phyloP scores from a whole-genome alignment of 2,888 invertebrate genomes.

The Erebia palarica region DNA sequence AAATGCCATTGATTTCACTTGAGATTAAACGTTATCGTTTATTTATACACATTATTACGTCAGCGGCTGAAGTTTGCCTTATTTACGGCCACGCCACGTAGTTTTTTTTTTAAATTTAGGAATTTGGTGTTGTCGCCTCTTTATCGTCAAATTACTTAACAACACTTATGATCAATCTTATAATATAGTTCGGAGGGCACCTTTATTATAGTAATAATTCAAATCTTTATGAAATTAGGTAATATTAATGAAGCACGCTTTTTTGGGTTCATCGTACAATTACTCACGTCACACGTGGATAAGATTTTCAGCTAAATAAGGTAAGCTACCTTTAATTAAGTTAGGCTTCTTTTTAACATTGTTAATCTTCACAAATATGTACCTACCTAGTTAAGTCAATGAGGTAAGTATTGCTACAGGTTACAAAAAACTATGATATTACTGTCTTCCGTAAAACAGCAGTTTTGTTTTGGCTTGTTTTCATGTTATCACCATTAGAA shows the following conservation, averaged over 20 bases:
- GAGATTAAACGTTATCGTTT: slow-evolving; percentile 49
- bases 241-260: background rate
- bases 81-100: slow-evolving; percentile 29
- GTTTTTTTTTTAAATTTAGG: slow-evolving; percentile 10
- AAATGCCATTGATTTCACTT: slow-evolving; percentile 50
- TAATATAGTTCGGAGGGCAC: slow-evolving; percentile 12
- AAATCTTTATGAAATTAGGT: slow-evolving; percentile 12
- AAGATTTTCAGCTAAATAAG: background rate
- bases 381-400: no score
- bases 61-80: slow-evolving; percentile 22
- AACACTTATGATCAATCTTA: slow-evolving; percentile 19
- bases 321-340: no score
- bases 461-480: no score
- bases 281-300: background rate
- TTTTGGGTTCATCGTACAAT: slow-evolving; percentile 3
- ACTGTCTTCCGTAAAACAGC: no score
- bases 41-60: slow-evolving; percentile 40
- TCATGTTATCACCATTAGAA: no score
- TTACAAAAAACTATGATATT: no score
- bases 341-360: no score
- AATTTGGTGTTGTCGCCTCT: slow-evolving; percentile 24
- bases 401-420: no score
- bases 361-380: no score
- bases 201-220: slow-evolving; percentile 11
- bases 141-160: slow-evolving; percentile 19